Base-by-base conservation (phyloP, 2,888 invertebrate species). In the Platycheirus albimanus region DNA sequence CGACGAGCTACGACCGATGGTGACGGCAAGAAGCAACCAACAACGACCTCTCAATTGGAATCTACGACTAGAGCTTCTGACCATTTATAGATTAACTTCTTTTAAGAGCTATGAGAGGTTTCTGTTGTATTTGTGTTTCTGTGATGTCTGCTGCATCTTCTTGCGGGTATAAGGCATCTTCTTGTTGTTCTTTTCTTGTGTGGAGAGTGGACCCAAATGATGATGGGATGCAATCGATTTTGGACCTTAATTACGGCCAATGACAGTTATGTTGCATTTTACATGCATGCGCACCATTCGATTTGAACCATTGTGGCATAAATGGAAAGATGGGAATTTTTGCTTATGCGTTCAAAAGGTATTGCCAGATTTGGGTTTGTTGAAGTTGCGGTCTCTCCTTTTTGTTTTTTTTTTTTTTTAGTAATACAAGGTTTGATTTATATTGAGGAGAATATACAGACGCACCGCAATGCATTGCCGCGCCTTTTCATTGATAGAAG, bases 181-280 rank as follows among this genome's bases (percentile, higher is more conserved):
- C 71, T 67, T 63, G 6, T 52, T 24, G 5, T 19, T 33, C 17
- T n/a, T 33, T 7, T 20, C 13, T 43, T 24, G 5, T 63, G 2
- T n/a, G n/a, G n/a, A n/a, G n/a, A n/a, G 24, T 43, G 41, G 49
- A 17, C 69, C 49, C 56, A 77, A 78, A 83, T 74, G 83, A 83
- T 83, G 83, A 83, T 83, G 78, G 77, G 83, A 83, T 83, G 83
- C 83, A 83, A 83, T 83, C 83, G 83, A 78, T 83, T 83, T 83
- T 83, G 83, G 78, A 78, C 83, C 83, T 83, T 83, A 83, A 83
- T 83, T 83, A 78, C 83, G 69, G 28, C 69, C 83, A 78, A 74
- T 74, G 83, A 83, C 83, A 83, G 83, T 83, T 83, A 83, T 78
- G 83, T 78, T 83, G 78, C 64, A 78, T 77, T 69, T 83, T 74